Conservation (phyloP, 2,888 invertebrate species). For the Scaptomyza reducta region DNA sequence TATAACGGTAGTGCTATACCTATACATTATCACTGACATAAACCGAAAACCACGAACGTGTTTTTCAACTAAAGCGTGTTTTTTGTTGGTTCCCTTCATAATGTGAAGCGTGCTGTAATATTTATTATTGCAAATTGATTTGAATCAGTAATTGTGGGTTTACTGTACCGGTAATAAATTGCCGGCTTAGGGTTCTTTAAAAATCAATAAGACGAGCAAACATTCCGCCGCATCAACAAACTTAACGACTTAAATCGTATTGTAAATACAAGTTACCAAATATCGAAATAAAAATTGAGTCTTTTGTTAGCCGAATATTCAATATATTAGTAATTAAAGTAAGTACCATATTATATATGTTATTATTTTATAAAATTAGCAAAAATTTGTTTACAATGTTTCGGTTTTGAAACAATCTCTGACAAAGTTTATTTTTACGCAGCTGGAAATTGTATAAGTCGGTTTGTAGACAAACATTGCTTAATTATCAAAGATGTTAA, state of each 20-base stretch:
- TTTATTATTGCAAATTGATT: constrained; percentile 30
- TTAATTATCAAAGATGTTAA: not conserved
- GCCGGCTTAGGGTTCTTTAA: constrained; percentile 5
- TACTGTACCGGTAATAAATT: constrained; percentile 8
- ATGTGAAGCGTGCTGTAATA: constrained; percentile 34
- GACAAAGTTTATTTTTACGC: too few species aligned
- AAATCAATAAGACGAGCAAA: constrained; percentile 13
- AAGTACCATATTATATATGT: too few species aligned
- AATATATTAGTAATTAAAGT: too few species aligned
- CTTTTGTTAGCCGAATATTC: too few species aligned
- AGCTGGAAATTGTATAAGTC: too few species aligned
- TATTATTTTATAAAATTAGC: not conserved
- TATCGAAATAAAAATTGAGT: too few species aligned
- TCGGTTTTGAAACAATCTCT: too few species aligned
- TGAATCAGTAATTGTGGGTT: constrained; percentile 30
- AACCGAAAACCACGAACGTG: not conserved
- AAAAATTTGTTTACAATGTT: too few species aligned
- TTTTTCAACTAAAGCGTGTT: not conserved
- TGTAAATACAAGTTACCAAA: not conserved
- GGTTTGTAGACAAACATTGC: too few species aligned
- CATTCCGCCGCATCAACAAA: constrained; percentile 18
- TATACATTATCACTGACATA: not conserved
- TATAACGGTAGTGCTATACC: too few species aligned
- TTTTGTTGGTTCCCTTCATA: constrained; percentile 6
- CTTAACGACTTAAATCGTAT: not conserved